phyloP scores from a whole-genome alignment of 2,113 vertebrate genomes.

The Myiozetetes cayanensis region DNA sequence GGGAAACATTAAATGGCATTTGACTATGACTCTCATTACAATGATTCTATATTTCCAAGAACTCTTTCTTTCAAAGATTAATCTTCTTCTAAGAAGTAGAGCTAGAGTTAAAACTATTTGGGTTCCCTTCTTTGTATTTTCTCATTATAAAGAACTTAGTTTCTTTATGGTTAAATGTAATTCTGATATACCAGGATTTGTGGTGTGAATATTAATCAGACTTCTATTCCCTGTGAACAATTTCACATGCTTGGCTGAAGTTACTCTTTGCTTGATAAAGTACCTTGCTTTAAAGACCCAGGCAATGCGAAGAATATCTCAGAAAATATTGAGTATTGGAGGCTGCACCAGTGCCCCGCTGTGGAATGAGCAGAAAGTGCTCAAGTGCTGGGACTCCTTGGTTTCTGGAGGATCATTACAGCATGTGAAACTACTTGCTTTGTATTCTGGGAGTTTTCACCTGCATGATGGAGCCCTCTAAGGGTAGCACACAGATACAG shows the following conservation, averaged over 20 bases:
- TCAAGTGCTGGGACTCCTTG: not conserved
- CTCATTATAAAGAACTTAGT: not conserved
- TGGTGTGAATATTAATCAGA: not conserved
- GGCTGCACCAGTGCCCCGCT: not conserved
- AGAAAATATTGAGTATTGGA: too few species aligned
- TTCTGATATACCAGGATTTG: not conserved
- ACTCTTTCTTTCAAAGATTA: not conserved
- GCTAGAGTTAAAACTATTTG: not conserved
- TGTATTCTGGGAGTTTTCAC: not conserved
- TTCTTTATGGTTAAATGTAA: not conserved
- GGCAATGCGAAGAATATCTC: not conserved
- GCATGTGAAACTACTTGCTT: not conserved
- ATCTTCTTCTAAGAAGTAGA: not conserved
- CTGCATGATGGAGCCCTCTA: accelerated
- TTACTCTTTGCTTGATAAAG: not conserved
- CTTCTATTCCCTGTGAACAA: not conserved
- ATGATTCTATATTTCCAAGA: not conserved
- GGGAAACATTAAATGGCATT: not conserved
- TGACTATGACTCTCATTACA: not conserved
- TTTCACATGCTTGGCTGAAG: not conserved
- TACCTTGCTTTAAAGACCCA: not conserved
- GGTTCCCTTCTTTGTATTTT: not conserved
- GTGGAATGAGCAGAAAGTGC: not conserved
- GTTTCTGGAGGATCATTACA: not conserved
- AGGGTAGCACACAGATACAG: not conserved